phyloP scores from a whole-genome alignment of 1,140 invertebrate species.

The Glomeris maerens region DNA sequence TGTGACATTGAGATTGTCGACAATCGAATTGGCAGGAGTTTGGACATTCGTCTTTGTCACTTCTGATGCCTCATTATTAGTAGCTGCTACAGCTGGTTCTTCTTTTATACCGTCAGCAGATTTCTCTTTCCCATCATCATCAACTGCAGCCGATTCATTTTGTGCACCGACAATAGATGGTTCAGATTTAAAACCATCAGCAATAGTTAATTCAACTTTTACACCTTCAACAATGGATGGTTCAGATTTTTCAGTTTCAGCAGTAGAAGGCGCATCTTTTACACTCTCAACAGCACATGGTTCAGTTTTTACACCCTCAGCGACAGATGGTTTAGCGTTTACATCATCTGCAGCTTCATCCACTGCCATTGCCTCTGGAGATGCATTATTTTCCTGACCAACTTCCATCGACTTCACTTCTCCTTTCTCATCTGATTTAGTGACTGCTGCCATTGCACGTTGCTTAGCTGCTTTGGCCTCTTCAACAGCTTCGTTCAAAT shows the following conservation, averaged over 20 bases:
- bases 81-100: too few relatives aligned
- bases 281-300: neutral
- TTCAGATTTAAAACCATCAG: neutral
- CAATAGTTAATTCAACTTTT: neutral
- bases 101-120: too few relatives aligned
- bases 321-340: too few relatives aligned
- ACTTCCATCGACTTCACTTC: slow-evolving; percentile 23
- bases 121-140: neutral
- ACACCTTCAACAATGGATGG: neutral
- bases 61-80: too few relatives aligned
- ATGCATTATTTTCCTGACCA: too few relatives aligned
- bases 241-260: neutral
- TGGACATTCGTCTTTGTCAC: too few relatives aligned
- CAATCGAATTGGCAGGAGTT: too few relatives aligned
- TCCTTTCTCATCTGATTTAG: slow-evolving; percentile 27
- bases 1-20: too few relatives aligned
- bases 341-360: slow-evolving; percentile 27
- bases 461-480: neutral
- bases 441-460: slow-evolving; percentile 14
- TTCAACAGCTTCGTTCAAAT: slow-evolving; percentile 37
- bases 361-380: slow-evolving; percentile 25
- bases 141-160: neutral
- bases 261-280: neutral
- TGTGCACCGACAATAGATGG: neutral
- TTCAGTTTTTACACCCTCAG: too few relatives aligned